Base-by-base conservation (phyloP, 2,797 vertebrate genomes). In the Allobates femoralis region DNA sequence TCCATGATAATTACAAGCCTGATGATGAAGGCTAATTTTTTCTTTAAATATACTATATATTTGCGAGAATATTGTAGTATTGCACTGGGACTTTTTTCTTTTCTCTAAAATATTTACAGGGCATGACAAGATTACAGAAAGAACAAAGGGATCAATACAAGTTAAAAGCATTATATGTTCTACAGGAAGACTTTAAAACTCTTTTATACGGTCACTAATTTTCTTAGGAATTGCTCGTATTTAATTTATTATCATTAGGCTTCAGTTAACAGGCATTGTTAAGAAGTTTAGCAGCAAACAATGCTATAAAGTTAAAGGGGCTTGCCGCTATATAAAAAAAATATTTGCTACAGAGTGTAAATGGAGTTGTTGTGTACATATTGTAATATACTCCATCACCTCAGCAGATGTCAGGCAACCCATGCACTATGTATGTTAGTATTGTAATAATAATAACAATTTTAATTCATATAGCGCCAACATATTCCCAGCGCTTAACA, bases 181-280 rank as follows among this genome's bases (percentile, higher is more conserved):
- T 69, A 69, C 32, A 69, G 67, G 67, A 46, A 69, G 21, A 37
- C 28, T 34, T 67, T 34, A 67, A 37, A 69, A 69, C 32, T 69
- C 32, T 19, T 32, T 66, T 21, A 66, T 66, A 18, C 3, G 7
- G 41, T 46, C 41, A 46, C 14, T 66, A 16, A 66, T 66, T 66
- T 32, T 32, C 4, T 32, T 66, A 66, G 32, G 19, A 37, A 37
- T 69, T 8, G 32, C 8, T 67, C 34, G 30, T 19, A 34, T 34
- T 37, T 37, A 34, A 37, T 69, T 21, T 37, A 34, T 37, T 37
- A 1, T 67, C 5, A 67, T 53, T 53, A 66, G 64, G 15, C 64
- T 69, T 37, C 37, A 69, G 66, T 37, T 23, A 37, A 69, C 19
- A 66, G 2, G 14, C 3, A 28, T 18, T 16, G 15, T 66, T 30